Evolutionary conservation across 2,113 vertebrate species (phyloP), one percentile per base, ranked within the genome.

Genomic region (Hippolais icterina): DNA sequence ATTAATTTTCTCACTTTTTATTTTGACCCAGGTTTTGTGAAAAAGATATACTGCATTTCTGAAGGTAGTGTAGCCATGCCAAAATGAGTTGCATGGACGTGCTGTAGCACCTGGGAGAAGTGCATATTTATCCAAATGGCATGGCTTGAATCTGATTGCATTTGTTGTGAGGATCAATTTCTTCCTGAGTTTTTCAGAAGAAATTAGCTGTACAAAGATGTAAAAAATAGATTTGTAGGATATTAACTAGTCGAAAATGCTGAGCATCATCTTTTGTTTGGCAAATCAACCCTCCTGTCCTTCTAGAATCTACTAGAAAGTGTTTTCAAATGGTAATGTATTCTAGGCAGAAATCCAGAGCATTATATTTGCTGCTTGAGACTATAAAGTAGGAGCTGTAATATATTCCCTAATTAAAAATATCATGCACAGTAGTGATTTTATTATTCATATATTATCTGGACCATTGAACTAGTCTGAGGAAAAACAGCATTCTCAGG

Each of bases 351-450:
- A 91, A 91, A 79, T 91, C 39, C 49, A 84, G 52, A 54, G 11
- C 47, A 37, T 41, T 72, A 1, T 70, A 76, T 87, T 91, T 82
- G 9, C 35, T 75, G 29, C 27, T 65, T 91, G 86, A 87, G 65
- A 87, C 76, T 75, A 33, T 56, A 84, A 81, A 71, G 31, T 91
- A 87, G 56, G 56, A 78, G 28, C 82, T 94, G 17, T 68, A 83
- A 87, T 92, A 31, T 78, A 89, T 91, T 91, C 57, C 39, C 49
- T 77, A 82, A 87, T 92, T 95, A 94, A 96, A 95, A 84, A 71
- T 84, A 87, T 35, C 22, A 68, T 75, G 37, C 27, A 53, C 5
- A 12, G 29, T 63, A 68, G 33, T 84, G 42, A 81, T 61, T 83
- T 85, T 87, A 59, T 87, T 79, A 72, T 88, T 85, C 10, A 69